Evolutionary conservation across 1,140 invertebrate species (phyloP).

Genomic region (Rhizoglyphus robini): DNA sequence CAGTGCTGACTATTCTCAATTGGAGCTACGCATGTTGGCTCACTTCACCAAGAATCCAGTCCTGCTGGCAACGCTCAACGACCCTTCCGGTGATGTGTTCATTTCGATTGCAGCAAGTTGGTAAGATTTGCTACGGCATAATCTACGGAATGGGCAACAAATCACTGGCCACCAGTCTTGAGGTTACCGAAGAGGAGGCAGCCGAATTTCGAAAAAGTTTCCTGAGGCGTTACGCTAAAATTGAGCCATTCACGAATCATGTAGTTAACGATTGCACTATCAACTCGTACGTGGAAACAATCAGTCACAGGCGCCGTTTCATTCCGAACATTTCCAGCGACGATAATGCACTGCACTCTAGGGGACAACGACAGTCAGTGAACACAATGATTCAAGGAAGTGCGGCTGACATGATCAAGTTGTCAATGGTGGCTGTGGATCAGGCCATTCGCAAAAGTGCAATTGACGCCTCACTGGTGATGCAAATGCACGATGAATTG

Average conservation of each 20-base stretch:
- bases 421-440: slow-evolving; percentile 67
- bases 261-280: slow-evolving; percentile 52
- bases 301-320: slow-evolving; percentile 59
- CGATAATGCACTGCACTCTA: slow-evolving; percentile 45
- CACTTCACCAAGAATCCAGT: slow-evolving; percentile 69
- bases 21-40: slow-evolving; percentile 82
- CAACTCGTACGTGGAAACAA: slow-evolving; percentile 66
- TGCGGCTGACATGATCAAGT: slow-evolving; percentile 84
- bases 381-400: slow-evolving; percentile 92
- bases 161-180: slow-evolving; percentile 62
- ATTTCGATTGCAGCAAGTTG: slow-evolving; percentile 68
- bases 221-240: slow-evolving; percentile 30
- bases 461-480: slow-evolving; percentile 44
- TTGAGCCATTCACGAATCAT: slow-evolving; percentile 48
- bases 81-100: slow-evolving; percentile 58
- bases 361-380: slow-evolving; percentile 86
- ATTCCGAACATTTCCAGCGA: slow-evolving; percentile 58
- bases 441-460: slow-evolving; percentile 34
- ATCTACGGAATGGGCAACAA: slow-evolving; percentile 92
- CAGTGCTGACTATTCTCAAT: slow-evolving; percentile 87
- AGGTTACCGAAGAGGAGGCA: slow-evolving; percentile 63
- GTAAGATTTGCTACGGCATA: slow-evolving; percentile 91
- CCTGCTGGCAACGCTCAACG: slow-evolving; percentile 52
- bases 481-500: slow-evolving; percentile 92
- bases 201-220: slow-evolving; percentile 64